Base-by-base conservation (phyloP, 1,140 invertebrate genomes). In the Vollenhovia emeryi region DNA sequence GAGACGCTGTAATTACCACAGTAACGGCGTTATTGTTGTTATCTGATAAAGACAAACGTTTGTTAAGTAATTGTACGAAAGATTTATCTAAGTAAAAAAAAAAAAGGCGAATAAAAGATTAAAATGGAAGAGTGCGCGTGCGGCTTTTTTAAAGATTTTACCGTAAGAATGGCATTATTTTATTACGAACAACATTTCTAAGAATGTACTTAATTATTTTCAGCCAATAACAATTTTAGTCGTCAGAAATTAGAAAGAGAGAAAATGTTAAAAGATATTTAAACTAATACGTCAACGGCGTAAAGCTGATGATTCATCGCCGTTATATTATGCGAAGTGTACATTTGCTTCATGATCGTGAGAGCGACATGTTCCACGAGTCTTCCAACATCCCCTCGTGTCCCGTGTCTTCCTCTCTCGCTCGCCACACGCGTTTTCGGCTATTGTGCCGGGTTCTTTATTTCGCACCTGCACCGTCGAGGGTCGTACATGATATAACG, bases 271-370 rank as follows among this genome's bases (percentile, higher is more conserved):
- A 21, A n/a, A n/a, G 6, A n/a, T 30, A 18, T 6, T 21, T 33
- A 50, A 50, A 50, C 48, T 50, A 50, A n/a, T 4, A 21, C 4
- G 48, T 55, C 0, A 66, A 43, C 11, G n/a, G 0, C 9, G 11
- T 57, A 18, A 57, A 27, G 0, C 4, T 24, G 50, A 55, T 36
- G 48, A 74, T 40, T 74, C 71, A 57, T 57, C 21, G 50, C 36
- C 1, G 7, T 43, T 76, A 62, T 27, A 30, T 76, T 62, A 18
- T 43, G 24, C 18, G 24, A 62, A 76, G 24, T 76, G 74, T 43
- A 62, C 55, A 76, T 76, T 73, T 62, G 74, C 24, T 76, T 15
- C 21, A 27, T 62, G 50, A 21, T 9, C 73, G 24, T 66, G 59
- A 50, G 59, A 78, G 57, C 13, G 21, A 75, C 52, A 21, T 50